Evolutionary conservation across 2,888 invertebrate genomes (phyloP).

Genomic region (Corbicula japonica): DNA sequence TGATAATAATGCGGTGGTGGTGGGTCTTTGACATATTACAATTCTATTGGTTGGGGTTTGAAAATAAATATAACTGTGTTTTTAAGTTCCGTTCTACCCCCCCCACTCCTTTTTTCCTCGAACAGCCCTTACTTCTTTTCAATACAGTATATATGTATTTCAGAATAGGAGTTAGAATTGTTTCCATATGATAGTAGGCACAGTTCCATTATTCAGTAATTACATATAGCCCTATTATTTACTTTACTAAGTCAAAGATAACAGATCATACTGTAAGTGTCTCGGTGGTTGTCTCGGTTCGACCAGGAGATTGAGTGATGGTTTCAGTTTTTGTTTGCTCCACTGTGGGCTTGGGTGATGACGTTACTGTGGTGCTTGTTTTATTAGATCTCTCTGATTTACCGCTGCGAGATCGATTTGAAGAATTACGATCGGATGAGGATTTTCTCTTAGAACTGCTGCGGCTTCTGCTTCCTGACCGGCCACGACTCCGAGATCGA

Average conservation of each 20-base stretch:
- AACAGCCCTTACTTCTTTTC: not conserved
- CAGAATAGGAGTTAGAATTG: too few species aligned
- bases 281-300: conserved; percentile 52
- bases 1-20: too few species aligned
- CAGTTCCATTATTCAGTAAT: not conserved
- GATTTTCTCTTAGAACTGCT: conserved; percentile 3
- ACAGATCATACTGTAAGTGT: conserved; percentile 42
- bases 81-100: too few species aligned
- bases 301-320: conserved; percentile 54
- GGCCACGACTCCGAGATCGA: conserved; percentile 38
- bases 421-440: conserved; percentile 7
- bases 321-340: conserved; percentile 54
- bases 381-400: not conserved
- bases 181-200: not conserved
- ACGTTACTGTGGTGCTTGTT: conserved; percentile 26
- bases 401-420: not conserved
- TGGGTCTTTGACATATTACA: too few species aligned
- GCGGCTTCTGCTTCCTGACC: conserved; percentile 4
- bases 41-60: too few species aligned
- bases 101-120: not conserved
- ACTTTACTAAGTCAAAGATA: not conserved
- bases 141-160: not conserved
- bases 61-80: too few species aligned
- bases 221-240: not conserved
- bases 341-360: conserved; percentile 19